Percentiles rank a stretch among this genome's conserved stretches.
Evolutionary conservation across 2,797 vertebrate genomes (phyloP).

Genomic region (Gorsachius magnificus): DNA sequence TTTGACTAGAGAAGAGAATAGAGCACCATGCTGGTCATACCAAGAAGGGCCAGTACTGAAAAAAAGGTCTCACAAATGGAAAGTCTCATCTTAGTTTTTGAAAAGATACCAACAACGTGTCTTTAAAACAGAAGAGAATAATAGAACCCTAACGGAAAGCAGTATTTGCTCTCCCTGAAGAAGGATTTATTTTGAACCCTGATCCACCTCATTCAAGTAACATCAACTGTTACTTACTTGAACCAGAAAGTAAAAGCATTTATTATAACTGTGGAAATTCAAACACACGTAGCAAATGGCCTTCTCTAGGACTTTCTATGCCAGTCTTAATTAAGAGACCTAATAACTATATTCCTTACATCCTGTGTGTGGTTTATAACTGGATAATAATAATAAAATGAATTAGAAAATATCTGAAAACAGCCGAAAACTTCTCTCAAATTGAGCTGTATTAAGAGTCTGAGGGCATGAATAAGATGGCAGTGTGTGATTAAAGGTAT

Average conservation of each 20-base stretch:
- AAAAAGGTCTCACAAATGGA: not conserved
- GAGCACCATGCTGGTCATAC: not conserved
- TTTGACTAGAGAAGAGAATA: not conserved
- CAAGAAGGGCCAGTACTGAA: not conserved
- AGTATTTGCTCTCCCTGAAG: not conserved
- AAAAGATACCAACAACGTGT: not conserved
- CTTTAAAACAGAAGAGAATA: not conserved
- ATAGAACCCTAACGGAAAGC: not conserved
- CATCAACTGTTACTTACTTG: not conserved
- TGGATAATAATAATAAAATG: not conserved
- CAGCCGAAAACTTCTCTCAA: not conserved
- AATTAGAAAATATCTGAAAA: not conserved
- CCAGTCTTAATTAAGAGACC: not conserved
- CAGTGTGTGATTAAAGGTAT: not conserved
- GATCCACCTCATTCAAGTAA: not conserved
- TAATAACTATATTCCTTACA: not conserved
- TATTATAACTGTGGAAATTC: not conserved
- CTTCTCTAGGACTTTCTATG: conserved; percentile 13
- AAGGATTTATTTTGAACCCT: not conserved
- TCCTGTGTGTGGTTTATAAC: not conserved
- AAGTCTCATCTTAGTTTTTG: not conserved
- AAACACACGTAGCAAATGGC: not conserved
- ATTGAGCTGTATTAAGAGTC: not conserved
- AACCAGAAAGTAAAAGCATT: not conserved
- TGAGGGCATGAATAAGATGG: not conserved